Evolutionary conservation across 1,140 invertebrate genomes (phyloP).

Genomic region (Drosophila elegans): DNA sequence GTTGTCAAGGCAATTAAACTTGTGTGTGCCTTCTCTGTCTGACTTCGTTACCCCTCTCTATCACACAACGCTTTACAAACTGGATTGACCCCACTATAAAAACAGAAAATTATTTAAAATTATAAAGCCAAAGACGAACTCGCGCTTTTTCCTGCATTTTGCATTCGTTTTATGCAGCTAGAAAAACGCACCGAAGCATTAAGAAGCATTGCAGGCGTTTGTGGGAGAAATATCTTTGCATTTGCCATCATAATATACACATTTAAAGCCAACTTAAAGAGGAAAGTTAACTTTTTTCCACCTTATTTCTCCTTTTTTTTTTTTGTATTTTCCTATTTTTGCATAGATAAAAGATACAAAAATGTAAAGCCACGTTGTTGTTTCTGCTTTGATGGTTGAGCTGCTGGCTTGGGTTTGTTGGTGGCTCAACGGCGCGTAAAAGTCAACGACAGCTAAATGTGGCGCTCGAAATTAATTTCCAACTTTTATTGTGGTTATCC

Average conservation of each 20-base stretch:
- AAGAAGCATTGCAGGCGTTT: slow-evolving; percentile 25
- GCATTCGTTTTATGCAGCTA: slow-evolving; percentile 46
- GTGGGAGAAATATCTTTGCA: slow-evolving; percentile 50
- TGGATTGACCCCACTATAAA: slow-evolving; percentile 25
- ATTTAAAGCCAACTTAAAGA: slow-evolving; percentile 37
- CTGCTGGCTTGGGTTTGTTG: slow-evolving; percentile 18
- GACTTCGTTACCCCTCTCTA: neutral
- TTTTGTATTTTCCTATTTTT: slow-evolving; percentile 61
- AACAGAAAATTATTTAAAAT: neutral
- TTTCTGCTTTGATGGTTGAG: slow-evolving; percentile 32
- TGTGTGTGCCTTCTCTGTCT: slow-evolving; percentile 8
- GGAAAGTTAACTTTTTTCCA: slow-evolving; percentile 1
- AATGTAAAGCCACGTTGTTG: slow-evolving; percentile 28
- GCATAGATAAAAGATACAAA: slow-evolving; percentile 68
- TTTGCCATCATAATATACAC: slow-evolving; percentile 56
- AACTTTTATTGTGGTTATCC: slow-evolving; percentile 73
- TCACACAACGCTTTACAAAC: slow-evolving; percentile 20
- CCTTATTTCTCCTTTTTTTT: neutral
- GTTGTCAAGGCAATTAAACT: slow-evolving; percentile 62
- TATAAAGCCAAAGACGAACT: slow-evolving; percentile 3
- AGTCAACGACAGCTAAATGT: slow-evolving; percentile 79
- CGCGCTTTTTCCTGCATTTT: slow-evolving; percentile 23
- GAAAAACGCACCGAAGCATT: slow-evolving; percentile 70
- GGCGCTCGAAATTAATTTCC: slow-evolving; percentile 72
- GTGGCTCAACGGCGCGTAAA: slow-evolving; percentile 77